Base-by-base conservation (phyloP, 2,113 vertebrate species). In the Steatornis caripensis region DNA sequence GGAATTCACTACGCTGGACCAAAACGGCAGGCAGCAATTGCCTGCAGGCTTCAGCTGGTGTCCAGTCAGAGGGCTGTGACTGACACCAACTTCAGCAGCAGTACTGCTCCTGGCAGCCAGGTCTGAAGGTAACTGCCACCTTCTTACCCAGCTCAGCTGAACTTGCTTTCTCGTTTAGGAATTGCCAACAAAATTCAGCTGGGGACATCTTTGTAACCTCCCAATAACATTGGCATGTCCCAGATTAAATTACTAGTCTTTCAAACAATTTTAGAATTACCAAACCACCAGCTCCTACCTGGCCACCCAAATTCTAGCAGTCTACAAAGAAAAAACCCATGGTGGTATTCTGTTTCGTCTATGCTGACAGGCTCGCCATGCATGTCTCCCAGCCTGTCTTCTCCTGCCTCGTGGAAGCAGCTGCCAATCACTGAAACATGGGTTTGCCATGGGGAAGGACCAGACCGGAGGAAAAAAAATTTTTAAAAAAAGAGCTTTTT, bases 41-140 rank as follows among this genome's bases (percentile, higher is more conserved):
- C 93, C 89, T 82, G 30, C 57, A 96, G 93, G 81, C 77, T 95
- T 84, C 94, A 87, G 51, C 69, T 84, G 53, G 55, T 82, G 51
- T 66, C 53, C 34, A 30, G 81, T n/a, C 70, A n/a, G 53, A 78
- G 55, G 11, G 22, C 84, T 64, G 55, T 62, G 84, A 34, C 36
- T 22, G 55, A 24, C 80, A 71, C 11, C 30, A 55, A 48, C 51
- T 83, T 48, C 57, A 41, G 15, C 2, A 85, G 64, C 71, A 68
- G 34, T 4, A 10, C 77, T 55, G 43, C 1, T 10, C 21, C 39
- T n/a, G 48, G n/a, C 81, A 89, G 72, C 43, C 57, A 23, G n/a
- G 24, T 32, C 11, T 29, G 17, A 68, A 49, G 26, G 30, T 12
- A 86, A 34, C 17, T 7, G 12, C 34, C 10, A 23, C 26, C 70